Evolutionary conservation across 2,797 vertebrate genomes (phyloP), one percentile per base, ranked within the genome.

Genomic region (Arnoldichthys spilopterus): DNA sequence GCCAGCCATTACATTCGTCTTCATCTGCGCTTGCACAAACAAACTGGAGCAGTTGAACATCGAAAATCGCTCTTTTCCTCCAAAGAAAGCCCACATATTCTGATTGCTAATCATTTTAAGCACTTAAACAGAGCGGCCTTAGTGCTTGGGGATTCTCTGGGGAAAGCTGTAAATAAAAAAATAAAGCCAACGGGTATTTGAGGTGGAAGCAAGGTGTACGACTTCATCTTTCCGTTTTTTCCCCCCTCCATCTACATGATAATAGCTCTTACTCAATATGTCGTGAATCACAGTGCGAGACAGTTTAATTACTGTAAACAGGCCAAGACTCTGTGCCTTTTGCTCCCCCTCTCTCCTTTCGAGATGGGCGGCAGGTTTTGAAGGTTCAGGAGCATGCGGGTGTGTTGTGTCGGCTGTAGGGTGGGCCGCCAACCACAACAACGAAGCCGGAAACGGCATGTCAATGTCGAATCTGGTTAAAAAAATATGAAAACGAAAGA

Each of bases 261-360:
- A 92, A 90, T 84, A 88, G 84, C 85, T 90, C 88, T 93, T 92
- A 90, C 90, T 91, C 93, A 93, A 90, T 88, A 84, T 47, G 58
- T 89, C 89, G 91, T 94, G 92, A 93, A 93, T 94, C 93, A 94
- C 82, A 56, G 58, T 4, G 22, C 26, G 30, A 88, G 93, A 94
- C 93, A 93, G 83, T 78, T 85, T 93, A 94, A 95, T 94, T 93
- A 94, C 90, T 83, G 92, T 91, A 93, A 95, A 94, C 92, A 93
- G 54, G 54, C 58, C 58, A 20, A 88, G 89, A 88, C 85, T 85
- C 63, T 24, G n/a, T n/a, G 79, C 84, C 80, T 89, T 84, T 85
- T 89, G 62, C 84, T 74, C 73, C 67, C 86, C 86, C 80, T 59
- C 83, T 91, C 85, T 83, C 86, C 86, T 88, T 84, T 86, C 87